Evolutionary conservation across 2,888 invertebrate species (phyloP).

Genomic region (Drosophila phalerata): DNA sequence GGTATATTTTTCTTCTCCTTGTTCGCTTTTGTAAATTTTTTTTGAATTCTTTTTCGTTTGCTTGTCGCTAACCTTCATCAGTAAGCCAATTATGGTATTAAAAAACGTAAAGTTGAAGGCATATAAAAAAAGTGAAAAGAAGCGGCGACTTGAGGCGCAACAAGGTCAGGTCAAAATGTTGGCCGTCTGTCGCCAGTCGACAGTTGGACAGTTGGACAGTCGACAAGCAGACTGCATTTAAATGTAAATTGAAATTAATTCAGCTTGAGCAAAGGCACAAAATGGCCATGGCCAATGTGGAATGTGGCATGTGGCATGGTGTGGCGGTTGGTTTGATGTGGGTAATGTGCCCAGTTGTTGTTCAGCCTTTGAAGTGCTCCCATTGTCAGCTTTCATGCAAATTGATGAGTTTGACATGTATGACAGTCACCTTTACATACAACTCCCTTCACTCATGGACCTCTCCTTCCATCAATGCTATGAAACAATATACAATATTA

Average conservation of each 20-base stretch:
- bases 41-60: constrained; percentile 9
- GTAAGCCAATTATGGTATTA: constrained; percentile 81
- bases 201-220: constrained; percentile 21
- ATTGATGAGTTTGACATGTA: constrained; percentile 63
- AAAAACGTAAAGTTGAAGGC: constrained; percentile 68
- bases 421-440: constrained; percentile 42
- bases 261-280: constrained; percentile 57
- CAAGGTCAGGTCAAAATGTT: constrained; percentile 71
- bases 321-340: constrained; percentile 67
- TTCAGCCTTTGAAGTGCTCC: constrained; percentile 56
- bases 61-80: constrained; percentile 69
- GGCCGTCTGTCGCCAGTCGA: constrained; percentile 37
- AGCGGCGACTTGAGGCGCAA: constrained; percentile 40
- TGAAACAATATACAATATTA: too few species aligned
- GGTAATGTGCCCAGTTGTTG: constrained; percentile 54
- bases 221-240: constrained; percentile 71
- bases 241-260: constrained; percentile 81
- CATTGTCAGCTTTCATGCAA: constrained; percentile 25
- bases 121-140: constrained; percentile 35
- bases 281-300: constrained; percentile 55
- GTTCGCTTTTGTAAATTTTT: constrained; percentile 19
- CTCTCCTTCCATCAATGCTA: background rate
- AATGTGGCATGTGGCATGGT: constrained; percentile 43
- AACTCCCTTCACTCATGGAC: background rate
- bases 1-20: constrained; percentile 20